Percentiles rank a stretch among this genome's conserved stretches.
Evolutionary conservation across 1,140 invertebrate genomes (phyloP).

Genomic region (Brachionus manjavacas): DNA sequence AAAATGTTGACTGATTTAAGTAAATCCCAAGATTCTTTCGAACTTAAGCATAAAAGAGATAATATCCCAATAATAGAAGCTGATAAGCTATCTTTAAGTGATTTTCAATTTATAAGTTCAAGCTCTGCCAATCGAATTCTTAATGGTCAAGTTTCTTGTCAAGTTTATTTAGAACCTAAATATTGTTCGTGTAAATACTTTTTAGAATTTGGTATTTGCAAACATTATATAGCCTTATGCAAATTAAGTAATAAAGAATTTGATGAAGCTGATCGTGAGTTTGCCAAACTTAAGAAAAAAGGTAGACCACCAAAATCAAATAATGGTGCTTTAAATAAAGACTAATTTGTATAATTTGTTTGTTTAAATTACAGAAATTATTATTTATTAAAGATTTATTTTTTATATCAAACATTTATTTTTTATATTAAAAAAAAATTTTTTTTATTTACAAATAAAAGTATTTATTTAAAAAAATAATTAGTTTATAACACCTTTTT

Average conservation of each 20-base stretch:
- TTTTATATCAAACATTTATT: not conserved
- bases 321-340: not conserved
- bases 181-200: not conserved
- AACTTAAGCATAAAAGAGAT: not conserved
- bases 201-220: slow-evolving; percentile 8
- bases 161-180: not conserved
- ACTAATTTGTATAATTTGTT: not conserved
- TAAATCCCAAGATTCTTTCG: not conserved
- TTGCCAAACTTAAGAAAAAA: not conserved
- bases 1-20: not conserved
- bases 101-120: not conserved
- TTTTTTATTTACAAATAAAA: not conserved
- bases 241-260: not conserved
- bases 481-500: not conserved
- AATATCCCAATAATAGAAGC: not conserved
- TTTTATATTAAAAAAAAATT: not conserved
- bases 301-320: not conserved
- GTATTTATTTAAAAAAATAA: not conserved
- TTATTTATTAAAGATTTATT: not conserved
- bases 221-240: not conserved
- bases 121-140: not conserved
- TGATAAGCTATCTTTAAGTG: not conserved
- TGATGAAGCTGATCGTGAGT: not conserved
- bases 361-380: not conserved
- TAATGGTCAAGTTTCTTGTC: not conserved